Conservation (phyloP, 1,140 invertebrate genomes). For the Heliconius himera region DNA sequence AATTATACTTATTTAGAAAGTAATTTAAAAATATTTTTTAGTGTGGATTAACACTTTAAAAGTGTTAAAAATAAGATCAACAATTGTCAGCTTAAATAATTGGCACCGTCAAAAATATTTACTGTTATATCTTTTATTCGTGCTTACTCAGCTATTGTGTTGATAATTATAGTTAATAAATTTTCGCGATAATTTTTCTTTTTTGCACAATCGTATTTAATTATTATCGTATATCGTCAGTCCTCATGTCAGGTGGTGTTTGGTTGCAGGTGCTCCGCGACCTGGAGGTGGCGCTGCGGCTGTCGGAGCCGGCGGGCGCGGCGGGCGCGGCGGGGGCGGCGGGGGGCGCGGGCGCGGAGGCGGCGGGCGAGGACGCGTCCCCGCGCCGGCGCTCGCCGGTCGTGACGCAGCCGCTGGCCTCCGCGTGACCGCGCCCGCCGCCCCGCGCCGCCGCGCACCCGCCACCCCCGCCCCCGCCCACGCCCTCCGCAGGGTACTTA, state of each 20-base stretch:
- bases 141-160: no score
- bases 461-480: slow-evolving; percentile 44
- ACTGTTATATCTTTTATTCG: no score
- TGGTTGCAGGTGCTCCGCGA: slow-evolving; percentile 85
- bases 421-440: slow-evolving; percentile 53
- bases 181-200: no score
- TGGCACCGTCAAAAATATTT: no score
- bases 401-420: slow-evolving; percentile 70
- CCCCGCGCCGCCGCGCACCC: background rate
- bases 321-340: slow-evolving; percentile 13
- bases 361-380: slow-evolving; percentile 52
- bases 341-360: slow-evolving; percentile 22
- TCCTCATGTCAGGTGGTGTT: background rate
- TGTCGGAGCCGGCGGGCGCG: slow-evolving; percentile 78
- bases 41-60: no score
- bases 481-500: slow-evolving; percentile 29
- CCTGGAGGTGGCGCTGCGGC: slow-evolving; percentile 88
- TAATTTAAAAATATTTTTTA: no score
- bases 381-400: slow-evolving; percentile 64
- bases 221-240: no score
- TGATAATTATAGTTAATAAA: no score
- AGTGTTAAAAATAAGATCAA: no score
- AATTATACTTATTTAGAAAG: no score
- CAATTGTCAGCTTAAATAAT: no score
- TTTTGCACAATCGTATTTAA: no score